Evolutionary conservation across 2,888 invertebrate species (phyloP).

Genomic region (Coenonympha arcania): DNA sequence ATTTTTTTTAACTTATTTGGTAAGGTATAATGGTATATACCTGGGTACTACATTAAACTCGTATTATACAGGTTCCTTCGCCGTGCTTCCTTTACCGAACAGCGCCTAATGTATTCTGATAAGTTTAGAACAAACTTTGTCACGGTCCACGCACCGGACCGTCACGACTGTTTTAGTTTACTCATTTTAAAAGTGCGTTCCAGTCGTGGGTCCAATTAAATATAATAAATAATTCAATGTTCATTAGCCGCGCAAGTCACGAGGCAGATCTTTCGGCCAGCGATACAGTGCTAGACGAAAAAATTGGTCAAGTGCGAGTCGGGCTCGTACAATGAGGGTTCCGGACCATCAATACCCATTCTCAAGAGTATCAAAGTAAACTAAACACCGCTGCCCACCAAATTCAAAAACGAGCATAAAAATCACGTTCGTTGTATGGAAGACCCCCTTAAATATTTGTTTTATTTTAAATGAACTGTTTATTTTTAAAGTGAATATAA

Average conservation of each 20-base stretch:
- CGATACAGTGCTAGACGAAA: constrained; percentile 62
- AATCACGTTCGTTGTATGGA: too few relatives aligned
- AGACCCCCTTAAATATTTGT: too few relatives aligned
- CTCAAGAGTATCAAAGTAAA: too few relatives aligned
- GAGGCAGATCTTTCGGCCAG: constrained; percentile 44
- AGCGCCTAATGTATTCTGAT: constrained; percentile 1
- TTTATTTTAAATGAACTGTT: too few relatives aligned
- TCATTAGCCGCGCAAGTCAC: constrained; percentile 32
- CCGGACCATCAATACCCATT: too few relatives aligned
- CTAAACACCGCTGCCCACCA: too few relatives aligned
- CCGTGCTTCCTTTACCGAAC: not conserved
- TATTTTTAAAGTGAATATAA: too few relatives aligned
- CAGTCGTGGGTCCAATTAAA: constrained; percentile 24
- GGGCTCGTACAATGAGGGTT: too few relatives aligned
- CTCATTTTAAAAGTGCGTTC: not conserved
- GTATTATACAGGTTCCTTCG: not conserved
- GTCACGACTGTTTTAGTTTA: constrained; percentile 2
- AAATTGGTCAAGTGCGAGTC: too few relatives aligned
- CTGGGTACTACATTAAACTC: not conserved
- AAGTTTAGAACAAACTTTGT: not conserved
- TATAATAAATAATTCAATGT: constrained; percentile 35
- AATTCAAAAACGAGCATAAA: too few relatives aligned
- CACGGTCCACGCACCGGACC: not conserved
- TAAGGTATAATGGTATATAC: too few relatives aligned
- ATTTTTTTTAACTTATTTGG: too few relatives aligned